Conservation (phyloP, 1,140 invertebrate genomes). For the Contarinia nasturtii region DNA sequence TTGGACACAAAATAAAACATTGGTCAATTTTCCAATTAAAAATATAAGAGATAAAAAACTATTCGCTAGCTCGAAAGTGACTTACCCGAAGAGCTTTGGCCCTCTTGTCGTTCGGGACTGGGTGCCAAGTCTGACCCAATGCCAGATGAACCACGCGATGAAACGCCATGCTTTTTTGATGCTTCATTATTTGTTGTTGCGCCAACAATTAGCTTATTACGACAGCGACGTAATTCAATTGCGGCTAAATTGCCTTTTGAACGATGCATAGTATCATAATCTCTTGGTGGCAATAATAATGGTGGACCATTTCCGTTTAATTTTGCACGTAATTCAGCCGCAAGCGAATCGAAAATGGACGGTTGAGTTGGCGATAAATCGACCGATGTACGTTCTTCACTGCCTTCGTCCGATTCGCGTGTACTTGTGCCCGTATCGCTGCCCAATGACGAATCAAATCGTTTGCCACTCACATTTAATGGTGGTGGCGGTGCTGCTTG, state of each 20-base stretch:
- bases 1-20: background rate
- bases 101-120: slow-evolving; percentile 41
- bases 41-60: too few species aligned
- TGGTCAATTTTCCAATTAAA: too few species aligned
- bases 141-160: slow-evolving; percentile 43
- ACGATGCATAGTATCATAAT: slow-evolving; percentile 78
- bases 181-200: slow-evolving; percentile 3
- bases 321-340: slow-evolving; percentile 76
- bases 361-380: slow-evolving; percentile 1
- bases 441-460: slow-evolving; percentile 45
- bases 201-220: slow-evolving; percentile 23
- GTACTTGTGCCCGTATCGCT: slow-evolving; percentile 48
- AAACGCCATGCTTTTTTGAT: background rate
- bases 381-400: slow-evolving; percentile 29
- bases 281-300: slow-evolving; percentile 71
- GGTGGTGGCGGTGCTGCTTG: too few species aligned
- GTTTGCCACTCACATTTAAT: slow-evolving; percentile 15
- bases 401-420: slow-evolving; percentile 49
- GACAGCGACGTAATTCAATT: slow-evolving; percentile 52
- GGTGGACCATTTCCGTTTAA: slow-evolving; percentile 53
- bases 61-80: background rate
- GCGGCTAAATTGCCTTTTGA: slow-evolving; percentile 66
- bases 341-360: slow-evolving; percentile 72
- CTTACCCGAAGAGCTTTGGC: slow-evolving; percentile 33
- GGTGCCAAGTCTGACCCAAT: slow-evolving; percentile 78